Conservation (phyloP, 2,888 invertebrate genomes). For the Luperina nickerlii region DNA sequence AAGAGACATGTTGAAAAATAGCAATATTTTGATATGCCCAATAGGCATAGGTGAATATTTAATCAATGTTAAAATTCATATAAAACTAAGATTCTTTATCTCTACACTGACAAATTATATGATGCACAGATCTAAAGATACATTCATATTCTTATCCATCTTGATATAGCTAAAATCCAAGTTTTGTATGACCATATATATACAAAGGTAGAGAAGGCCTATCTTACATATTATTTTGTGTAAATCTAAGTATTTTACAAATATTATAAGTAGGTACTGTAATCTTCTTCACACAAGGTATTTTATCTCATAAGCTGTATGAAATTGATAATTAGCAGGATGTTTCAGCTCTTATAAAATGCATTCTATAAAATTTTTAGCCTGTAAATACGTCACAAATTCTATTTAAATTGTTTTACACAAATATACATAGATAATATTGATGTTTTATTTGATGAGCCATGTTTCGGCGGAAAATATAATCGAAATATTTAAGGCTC, state of each 20-base stretch:
- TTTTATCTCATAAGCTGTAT: constrained; percentile 29
- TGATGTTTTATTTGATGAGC: constrained; percentile 27
- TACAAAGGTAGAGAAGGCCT: constrained; percentile 6
- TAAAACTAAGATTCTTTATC: background rate
- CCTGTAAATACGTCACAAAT: constrained; percentile 12
- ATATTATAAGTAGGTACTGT: constrained; percentile 25
- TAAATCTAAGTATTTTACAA: constrained; percentile 37
- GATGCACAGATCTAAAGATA: constrained; percentile 27
- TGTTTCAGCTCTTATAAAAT: constrained; percentile 19
- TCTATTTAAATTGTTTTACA: constrained; percentile 33
- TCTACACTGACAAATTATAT: constrained; percentile 4
- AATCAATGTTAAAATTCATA: constrained; percentile 16
- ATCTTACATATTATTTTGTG: constrained; percentile 28
- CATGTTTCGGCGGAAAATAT: background rate
- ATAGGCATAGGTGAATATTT: constrained; percentile 14
- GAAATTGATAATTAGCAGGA: background rate
- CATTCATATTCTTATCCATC: background rate
- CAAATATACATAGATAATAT: constrained; percentile 30
- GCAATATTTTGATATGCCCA: constrained; percentile 30
- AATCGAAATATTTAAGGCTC: constrained; percentile 3
- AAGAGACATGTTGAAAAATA: constrained; percentile 22
- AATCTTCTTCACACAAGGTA: constrained; percentile 52
- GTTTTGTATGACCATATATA: constrained; percentile 24
- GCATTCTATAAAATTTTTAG: constrained; percentile 26
- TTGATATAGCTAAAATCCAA: constrained; percentile 15